These are phyloP conservation scores for Bombylius discolor DNA, from an alignment of 2,888 invertebrate genomes.

Conservation along the genomic window DNA sequence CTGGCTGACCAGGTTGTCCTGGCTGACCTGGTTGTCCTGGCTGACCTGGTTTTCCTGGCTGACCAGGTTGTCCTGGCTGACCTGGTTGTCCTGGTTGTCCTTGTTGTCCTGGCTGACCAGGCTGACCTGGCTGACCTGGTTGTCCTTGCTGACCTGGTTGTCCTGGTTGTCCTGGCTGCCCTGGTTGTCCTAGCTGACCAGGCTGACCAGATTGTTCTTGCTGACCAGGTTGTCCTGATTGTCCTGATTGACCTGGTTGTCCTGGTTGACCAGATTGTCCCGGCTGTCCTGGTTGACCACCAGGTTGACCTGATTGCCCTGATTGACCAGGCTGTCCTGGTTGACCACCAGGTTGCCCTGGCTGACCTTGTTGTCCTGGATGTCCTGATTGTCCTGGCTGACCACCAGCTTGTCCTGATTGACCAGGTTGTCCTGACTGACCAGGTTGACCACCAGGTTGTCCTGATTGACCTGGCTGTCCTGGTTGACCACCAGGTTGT, in stretches of 20 bases:
- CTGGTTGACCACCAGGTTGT: background rate
- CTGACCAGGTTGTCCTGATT: background rate
- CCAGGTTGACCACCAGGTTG: too few species aligned
- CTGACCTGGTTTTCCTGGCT: too few species aligned
- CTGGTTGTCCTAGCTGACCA: slow-evolving; percentile 18
- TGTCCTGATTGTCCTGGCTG: background rate
- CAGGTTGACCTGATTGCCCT: background rate
- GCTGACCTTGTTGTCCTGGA: background rate
- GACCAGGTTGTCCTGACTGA: background rate
- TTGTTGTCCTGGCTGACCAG: too few species aligned
- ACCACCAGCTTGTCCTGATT: background rate
- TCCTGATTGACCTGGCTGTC: background rate
- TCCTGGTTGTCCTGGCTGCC: too few species aligned
- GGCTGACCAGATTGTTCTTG: background rate
- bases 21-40: too few species aligned
- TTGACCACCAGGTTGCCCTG: background rate
- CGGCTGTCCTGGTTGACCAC: background rate
- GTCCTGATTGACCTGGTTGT: background rate
- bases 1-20: too few species aligned
- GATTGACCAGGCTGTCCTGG: background rate
- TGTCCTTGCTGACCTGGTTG: too few species aligned
- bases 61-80: too few species aligned
- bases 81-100: too few species aligned
- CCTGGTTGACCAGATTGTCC: background rate
- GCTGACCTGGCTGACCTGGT: too few species aligned